A percentile compares a stretch with the other conserved stretches of the same genome.
Evolutionary conservation across 2,113 vertebrate species (phyloP).

Genomic region (Verasper variegatus): DNA sequence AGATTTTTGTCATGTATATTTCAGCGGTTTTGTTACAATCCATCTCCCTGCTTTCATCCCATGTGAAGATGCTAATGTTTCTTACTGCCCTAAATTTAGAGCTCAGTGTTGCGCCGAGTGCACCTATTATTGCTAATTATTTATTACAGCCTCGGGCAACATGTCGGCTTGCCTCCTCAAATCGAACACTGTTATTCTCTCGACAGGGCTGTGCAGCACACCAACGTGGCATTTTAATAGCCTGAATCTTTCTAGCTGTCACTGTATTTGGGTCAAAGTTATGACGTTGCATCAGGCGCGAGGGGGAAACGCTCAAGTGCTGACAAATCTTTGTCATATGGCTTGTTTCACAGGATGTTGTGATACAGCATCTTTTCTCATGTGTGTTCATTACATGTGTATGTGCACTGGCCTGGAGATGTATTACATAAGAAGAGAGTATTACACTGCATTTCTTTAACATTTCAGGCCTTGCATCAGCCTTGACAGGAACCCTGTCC

Average conservation of each 20-base stretch:
- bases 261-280: slow-evolving; percentile 62
- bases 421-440: slow-evolving; percentile 48
- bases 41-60: slow-evolving; percentile 32
- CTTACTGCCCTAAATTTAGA: slow-evolving; percentile 61
- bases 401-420: slow-evolving; percentile 8
- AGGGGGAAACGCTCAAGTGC: slow-evolving; percentile 17
- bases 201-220: slow-evolving; percentile 44
- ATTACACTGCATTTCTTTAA: slow-evolving; percentile 56
- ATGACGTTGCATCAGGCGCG: slow-evolving; percentile 3
- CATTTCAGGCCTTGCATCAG: slow-evolving; percentile 71
- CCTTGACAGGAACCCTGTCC: slow-evolving; percentile 25
- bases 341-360: not conserved
- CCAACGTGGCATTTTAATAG: slow-evolving; percentile 56
- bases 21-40: slow-evolving; percentile 52
- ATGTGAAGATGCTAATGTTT: slow-evolving; percentile 59
- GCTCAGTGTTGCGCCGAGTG: slow-evolving; percentile 59
- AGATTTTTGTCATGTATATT: slow-evolving; percentile 60
- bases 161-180: slow-evolving; percentile 57
- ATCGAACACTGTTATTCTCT: slow-evolving; percentile 73
- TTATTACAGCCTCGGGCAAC: slow-evolving; percentile 70
- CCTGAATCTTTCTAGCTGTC: slow-evolving; percentile 50
- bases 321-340: slow-evolving; percentile 15
- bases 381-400: slow-evolving; percentile 20
- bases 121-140: slow-evolving; percentile 80
- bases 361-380: not conserved